Percentiles rank a stretch among this genome's conserved stretches.
Conservation (phyloP, 2,113 vertebrate species). For the Carollia perspicillata region DNA sequence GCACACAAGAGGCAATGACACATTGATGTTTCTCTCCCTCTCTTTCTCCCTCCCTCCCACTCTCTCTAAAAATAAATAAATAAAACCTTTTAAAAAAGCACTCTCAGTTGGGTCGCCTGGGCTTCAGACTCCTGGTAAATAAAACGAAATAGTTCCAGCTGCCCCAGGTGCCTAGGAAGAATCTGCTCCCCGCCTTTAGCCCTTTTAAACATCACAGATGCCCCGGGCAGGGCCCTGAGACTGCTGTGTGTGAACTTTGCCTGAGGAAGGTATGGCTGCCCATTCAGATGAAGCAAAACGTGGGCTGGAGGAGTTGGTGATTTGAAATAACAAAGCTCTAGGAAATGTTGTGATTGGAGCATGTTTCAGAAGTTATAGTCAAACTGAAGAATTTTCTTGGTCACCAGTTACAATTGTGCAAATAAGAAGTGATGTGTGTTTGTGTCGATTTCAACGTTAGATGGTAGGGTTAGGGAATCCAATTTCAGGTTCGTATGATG, state of each 20-base stretch:
- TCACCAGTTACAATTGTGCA: not conserved
- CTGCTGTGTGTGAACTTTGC: rapidly evolving
- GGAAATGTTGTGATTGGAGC: not conserved
- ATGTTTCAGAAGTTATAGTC: not conserved
- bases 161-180: not conserved
- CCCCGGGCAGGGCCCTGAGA: rapidly evolving
- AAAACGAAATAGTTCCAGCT: not conserved
- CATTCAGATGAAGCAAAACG: not conserved
- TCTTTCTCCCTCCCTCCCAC: no score
- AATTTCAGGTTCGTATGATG: not conserved
- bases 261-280: not conserved
- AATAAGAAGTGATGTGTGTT: not conserved
- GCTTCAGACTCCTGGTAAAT: not conserved
- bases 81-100: not conserved
- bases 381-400: not conserved
- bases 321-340: not conserved
- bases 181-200: not conserved
- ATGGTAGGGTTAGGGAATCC: not conserved
- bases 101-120: not conserved
- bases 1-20: no score
- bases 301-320: not conserved
- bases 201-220: not conserved
- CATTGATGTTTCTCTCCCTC: no score
- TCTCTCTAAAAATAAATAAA: no score
- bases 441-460: not conserved